Evolutionary conservation across 2,888 invertebrate genomes (phyloP).

Genomic region (Azorinus chamasolen): DNA sequence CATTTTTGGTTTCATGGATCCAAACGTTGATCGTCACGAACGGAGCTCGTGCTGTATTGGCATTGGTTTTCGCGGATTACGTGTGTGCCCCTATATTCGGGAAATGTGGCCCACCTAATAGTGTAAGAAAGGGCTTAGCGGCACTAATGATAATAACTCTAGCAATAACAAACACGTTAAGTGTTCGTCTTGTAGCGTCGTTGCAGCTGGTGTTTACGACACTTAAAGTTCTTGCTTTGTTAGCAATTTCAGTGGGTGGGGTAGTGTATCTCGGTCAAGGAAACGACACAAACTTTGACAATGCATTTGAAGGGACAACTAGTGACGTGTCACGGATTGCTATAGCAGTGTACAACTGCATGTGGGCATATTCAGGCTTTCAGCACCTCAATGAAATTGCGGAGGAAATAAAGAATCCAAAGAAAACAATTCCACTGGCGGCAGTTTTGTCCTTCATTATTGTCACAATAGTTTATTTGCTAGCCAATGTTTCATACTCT

Average conservation of each 20-base stretch:
- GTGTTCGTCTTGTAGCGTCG: slow-evolving; percentile 96
- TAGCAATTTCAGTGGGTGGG: slow-evolving; percentile 54
- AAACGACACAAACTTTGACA: slow-evolving; percentile 42
- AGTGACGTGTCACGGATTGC: slow-evolving; percentile 42
- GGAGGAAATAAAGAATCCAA: slow-evolving; percentile 52
- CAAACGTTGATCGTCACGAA: slow-evolving; percentile 71
- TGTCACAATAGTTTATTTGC: slow-evolving; percentile 45
- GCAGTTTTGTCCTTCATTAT: slow-evolving; percentile 43
- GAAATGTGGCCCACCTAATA: slow-evolving; percentile 64
- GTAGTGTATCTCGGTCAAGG: slow-evolving; percentile 46
- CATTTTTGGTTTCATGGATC: slow-evolving; percentile 88
- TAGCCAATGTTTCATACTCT: slow-evolving; percentile 56
- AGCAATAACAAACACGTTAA: slow-evolving; percentile 97
- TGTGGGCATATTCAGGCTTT: slow-evolving; percentile 65
- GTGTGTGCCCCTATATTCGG: slow-evolving; percentile 70
- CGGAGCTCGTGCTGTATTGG: slow-evolving; percentile 84
- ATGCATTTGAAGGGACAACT: slow-evolving; percentile 57
- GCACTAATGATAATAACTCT: slow-evolving; percentile 89
- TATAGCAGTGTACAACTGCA: slow-evolving; percentile 59
- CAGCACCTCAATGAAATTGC: slow-evolving; percentile 68
- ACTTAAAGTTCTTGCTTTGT: slow-evolving; percentile 90
- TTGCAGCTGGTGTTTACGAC: slow-evolving; percentile 98
- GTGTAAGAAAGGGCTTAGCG: slow-evolving; percentile 61
- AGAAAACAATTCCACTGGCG: slow-evolving; percentile 57
- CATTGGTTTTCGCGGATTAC: slow-evolving; percentile 85